These are phyloP conservation scores for Priapulus caudatus DNA, from an alignment of 2,888 invertebrate species.

Conservation along the genomic window DNA sequence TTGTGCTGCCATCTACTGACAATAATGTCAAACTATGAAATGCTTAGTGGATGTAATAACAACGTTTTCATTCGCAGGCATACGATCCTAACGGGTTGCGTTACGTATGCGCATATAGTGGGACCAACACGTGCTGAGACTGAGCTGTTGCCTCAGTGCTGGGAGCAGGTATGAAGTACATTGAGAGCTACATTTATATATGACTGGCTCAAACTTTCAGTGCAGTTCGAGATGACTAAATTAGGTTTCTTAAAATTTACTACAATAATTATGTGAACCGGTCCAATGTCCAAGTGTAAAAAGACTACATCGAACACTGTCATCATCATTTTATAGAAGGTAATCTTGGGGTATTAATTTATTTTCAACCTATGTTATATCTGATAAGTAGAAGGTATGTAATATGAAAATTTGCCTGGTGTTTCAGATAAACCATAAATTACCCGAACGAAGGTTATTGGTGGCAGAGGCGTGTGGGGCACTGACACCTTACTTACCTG, in stretches of 20 bases:
- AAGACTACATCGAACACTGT: no score
- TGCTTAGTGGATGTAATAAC: conserved; percentile 1
- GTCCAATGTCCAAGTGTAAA: no score
- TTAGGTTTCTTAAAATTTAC: no score
- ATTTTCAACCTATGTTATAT: no score
- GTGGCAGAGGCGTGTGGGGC: conserved; percentile 56
- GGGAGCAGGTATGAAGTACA: conserved; percentile 54
- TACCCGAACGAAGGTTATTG: conserved; percentile 51
- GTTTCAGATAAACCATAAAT: conserved; percentile 50
- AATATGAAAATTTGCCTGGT: conserved; percentile 11
- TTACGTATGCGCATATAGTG: conserved; percentile 40
- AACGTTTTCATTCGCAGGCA: conserved; percentile 30
- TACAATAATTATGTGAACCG: no score
- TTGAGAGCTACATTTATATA: no score
- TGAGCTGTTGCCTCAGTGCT: conserved; percentile 56
- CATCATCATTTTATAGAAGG: no score
- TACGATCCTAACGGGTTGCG: conserved; percentile 40
- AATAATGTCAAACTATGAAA: conserved; percentile 5
- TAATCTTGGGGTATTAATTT: no score
- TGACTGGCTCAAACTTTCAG: no score
- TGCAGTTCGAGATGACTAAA: no score
- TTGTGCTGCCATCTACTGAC: not conserved
- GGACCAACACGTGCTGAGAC: conserved; percentile 47
- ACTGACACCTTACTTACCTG: conserved; percentile 52
- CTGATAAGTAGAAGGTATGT: no score